These are phyloP conservation scores for Pocillopora meandrina DNA, from an alignment of 92 coral and sea anemone genomes.

Conservation along the genomic window DNA sequence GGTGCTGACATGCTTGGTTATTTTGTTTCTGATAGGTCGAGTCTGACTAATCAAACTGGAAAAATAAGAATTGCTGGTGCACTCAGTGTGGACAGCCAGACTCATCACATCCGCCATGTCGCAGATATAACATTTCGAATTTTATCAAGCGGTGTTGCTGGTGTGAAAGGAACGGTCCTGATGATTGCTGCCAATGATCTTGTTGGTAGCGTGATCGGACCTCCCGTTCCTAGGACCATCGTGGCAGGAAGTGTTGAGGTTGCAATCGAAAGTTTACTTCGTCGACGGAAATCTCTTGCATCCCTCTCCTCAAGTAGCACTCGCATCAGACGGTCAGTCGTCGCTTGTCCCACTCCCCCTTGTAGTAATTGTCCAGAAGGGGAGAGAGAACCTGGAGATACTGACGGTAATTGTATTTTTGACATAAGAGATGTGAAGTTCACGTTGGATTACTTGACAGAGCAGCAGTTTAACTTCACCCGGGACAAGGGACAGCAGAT, in stretches of 20 bases:
- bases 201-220: conserved; percentile 46
- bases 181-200: conserved; percentile 57
- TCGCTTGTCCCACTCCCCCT: conserved; percentile 44
- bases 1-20: conserved; percentile 52
- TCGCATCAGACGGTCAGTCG: conserved; percentile 41
- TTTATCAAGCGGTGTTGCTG: conserved; percentile 24
- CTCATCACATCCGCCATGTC: conserved; percentile 33
- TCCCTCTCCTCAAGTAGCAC: neutral
- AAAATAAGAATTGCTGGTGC: conserved; percentile 50
- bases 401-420: conserved; percentile 64
- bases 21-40: conserved; percentile 24
- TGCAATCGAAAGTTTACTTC: conserved; percentile 4
- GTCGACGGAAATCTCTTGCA: conserved; percentile 30
- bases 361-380: conserved; percentile 44
- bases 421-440: conserved; percentile 58
- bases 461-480: conserved; percentile 59
- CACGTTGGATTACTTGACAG: conserved; percentile 49
- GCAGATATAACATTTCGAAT: conserved; percentile 51
- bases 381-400: conserved; percentile 44
- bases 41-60: conserved; percentile 1
- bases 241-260: conserved; percentile 50
- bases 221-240: conserved; percentile 37
- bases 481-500: conserved; percentile 53
- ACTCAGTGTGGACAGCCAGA: conserved; percentile 19
- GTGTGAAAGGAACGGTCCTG: conserved; percentile 39